Evolutionary conservation across 2,113 vertebrate species (phyloP), one percentile per base, ranked within the genome.

Genomic region (Hydrochoerus hydrochaeris): DNA sequence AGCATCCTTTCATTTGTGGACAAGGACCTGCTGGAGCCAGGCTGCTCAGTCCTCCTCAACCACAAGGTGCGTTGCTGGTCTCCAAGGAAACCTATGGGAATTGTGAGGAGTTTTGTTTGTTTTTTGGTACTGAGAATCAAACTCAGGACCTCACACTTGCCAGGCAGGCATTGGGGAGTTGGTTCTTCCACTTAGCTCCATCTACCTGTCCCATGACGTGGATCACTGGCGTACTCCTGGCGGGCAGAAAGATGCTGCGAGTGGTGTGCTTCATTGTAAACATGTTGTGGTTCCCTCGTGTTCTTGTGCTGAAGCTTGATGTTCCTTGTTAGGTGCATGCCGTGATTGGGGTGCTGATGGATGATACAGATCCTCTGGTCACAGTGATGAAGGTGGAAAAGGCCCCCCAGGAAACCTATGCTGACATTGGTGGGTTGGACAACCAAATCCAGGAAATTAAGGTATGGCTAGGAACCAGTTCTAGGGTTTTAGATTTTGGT

Each of bases 311-410:
- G 46, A 95, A 69, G 49, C 22, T 6, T 93, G 38, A 52, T 49
- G 69, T 91, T 22, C 73, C n/a, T 75, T 82, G 16, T 83, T 86
- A 99, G 99, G 99, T 99, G 84, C 99, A 99, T 84, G 99, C 99
- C 11, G 99, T 99, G 94, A 99, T 99, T 22, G 99, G 99, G 85
- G 99, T 99, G 84, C 98, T 99, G 93, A 99, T 99, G 99, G 99
- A 99, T 88, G 99, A 99, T 97, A 99, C 99, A 0, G 99, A 99
- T 95, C 99, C 99, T 12, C 96, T 99, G 97, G 99, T 99, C 96
- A 99, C 99, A 0, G 99, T 99, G 95, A 99, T 99, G 99, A 99
- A 99, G 96, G 99, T 99, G 85, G 99, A 99, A 96, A 99, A 99
- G 96, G 99, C 99, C 41, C 99, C 99, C 60, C 99, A 99, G 96